Base-by-base conservation (phyloP, 2,888 invertebrate genomes). In the Dioctria rufipes region DNA sequence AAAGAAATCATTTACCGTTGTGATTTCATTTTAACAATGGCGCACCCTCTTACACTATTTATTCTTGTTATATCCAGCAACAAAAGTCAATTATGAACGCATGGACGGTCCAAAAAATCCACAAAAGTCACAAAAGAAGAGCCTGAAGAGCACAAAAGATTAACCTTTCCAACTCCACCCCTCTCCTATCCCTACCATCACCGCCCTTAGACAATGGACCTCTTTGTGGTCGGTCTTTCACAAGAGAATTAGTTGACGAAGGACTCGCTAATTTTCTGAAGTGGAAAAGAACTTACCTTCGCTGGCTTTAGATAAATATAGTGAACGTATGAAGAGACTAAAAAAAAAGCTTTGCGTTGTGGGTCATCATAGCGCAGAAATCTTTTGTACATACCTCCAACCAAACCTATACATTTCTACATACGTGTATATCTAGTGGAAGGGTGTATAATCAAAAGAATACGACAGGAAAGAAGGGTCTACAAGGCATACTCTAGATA, bases 241-340 rank as follows among this genome's bases (percentile, higher is more conserved):
- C 25, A 25, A 25, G 25, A 8, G 37, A 66, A 66, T 40, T 58
- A n/a, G 40, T 40, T 58, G 42, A 42, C 25, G 42, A 58, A 42
- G 40, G n/a, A 46, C 40, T 58, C 51, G 54, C 71, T 71, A 51
- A 71, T 71, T 71, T 71, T 40, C 71, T 42, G 51, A 73, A 40
- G 51, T 42, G 42, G 58, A 51, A 73, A 73, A 13, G 40, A 73
- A 73, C 60, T 60, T 73, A 73, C 73, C 73, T 73, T 58, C 58
- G 73, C 58, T 25, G 25, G 25, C 25, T 42, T 51, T 39, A n/a
- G 60, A 13, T 58, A 73, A 73, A 73, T 73, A 73, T 58, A 25
- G 43, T 42, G 25, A 42, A 54, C 60, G 54, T 58, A 73, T 58
- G 73, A 73, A 42, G 60, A 40, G 9, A 58, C 60, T 13, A 40